Evolutionary conservation across 1,140 invertebrate genomes (phyloP), one percentile per base, ranked within the genome.

Genomic region (Coelopa frigida): DNA sequence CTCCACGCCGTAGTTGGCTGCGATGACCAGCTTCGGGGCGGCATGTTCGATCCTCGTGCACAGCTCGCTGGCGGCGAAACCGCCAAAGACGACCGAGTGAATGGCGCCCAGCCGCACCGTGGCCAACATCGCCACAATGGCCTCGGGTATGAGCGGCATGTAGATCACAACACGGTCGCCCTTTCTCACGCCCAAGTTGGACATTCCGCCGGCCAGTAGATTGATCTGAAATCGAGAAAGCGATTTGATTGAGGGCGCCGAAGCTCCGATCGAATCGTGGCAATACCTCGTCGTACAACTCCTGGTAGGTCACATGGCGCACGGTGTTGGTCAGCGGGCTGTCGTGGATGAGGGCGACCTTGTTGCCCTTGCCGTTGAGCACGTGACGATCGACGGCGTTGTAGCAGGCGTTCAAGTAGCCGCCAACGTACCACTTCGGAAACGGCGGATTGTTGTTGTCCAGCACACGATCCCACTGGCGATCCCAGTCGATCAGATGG

Each of bases 331-430:
- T 92, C 26, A 93, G 70, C 0, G 92, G 91, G 46, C 88, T 93
- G 64, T 96, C 92, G 57, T 94, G 85, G 29, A 95, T 88, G 3
- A 97, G 70, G 0, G 92, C 92, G 1, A 82, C 69, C 64, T 85
- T 82, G 2, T 82, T 77, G 0, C 89, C 91, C 5, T 78, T 73
- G 1, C 90, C 91, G 1, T 77, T 78, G 11, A 78, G 74, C 1
- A 95, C 85, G 72, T 96, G 93, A 5, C 91, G 75, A 65, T 97
- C 93, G 3, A 96, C 72, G 1, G 89, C 86, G 71, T 96, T 96
- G 74, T 94, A 88, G 65, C 89, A 94, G 1, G 90, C 89, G 54
- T 93, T 96, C 57, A 94, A 65, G 72, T 94, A 84, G 4, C 91
- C 92, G 3, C 88, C 91, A 1, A 84, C 80, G 72, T 76, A 90